These are phyloP conservation scores for Drosophila pegasa DNA, from an alignment of 2,888 invertebrate species.

Conservation along the genomic window DNA sequence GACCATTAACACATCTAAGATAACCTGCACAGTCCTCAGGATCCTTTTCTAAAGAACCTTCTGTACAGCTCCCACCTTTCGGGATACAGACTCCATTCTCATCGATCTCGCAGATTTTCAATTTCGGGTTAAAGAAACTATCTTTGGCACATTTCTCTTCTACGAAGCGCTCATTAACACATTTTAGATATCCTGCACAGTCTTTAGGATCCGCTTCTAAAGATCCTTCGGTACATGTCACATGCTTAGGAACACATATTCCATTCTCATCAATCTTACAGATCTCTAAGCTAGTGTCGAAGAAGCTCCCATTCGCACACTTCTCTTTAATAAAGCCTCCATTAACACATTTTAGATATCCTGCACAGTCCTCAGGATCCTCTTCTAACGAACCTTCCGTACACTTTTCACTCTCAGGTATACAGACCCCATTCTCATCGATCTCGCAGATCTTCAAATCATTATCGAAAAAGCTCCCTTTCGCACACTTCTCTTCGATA, in stretches of 20 bases:
- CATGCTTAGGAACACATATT: neutral
- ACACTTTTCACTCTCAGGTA: neutral
- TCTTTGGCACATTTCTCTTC: neutral
- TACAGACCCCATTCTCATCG: conserved; percentile 34
- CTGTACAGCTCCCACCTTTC: neutral
- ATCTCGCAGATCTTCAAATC: conserved; percentile 17
- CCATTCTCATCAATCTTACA: conserved; percentile 20
- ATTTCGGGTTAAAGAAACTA: neutral
- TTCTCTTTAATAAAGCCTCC: neutral
- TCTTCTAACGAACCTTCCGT: neutral
- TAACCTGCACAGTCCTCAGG: conserved; percentile 4
- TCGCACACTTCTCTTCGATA: conserved; percentile 15
- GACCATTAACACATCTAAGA: neutral
- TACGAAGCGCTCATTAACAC: neutral
- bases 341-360: conserved; percentile 18
- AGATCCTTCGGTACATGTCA: neutral
- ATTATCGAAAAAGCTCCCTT: conserved; percentile 41
- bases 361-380: conserved; percentile 1
- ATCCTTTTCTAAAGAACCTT: conserved; percentile 4
- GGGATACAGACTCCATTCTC: neutral
- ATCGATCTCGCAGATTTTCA: conserved; percentile 1
- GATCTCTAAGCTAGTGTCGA: neutral
- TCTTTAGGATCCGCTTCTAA: neutral
- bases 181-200: neutral
- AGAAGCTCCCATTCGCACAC: conserved; percentile 17